phyloP scores from a whole-genome alignment of 2,113 vertebrate species.

The Tupaia chinensis region DNA sequence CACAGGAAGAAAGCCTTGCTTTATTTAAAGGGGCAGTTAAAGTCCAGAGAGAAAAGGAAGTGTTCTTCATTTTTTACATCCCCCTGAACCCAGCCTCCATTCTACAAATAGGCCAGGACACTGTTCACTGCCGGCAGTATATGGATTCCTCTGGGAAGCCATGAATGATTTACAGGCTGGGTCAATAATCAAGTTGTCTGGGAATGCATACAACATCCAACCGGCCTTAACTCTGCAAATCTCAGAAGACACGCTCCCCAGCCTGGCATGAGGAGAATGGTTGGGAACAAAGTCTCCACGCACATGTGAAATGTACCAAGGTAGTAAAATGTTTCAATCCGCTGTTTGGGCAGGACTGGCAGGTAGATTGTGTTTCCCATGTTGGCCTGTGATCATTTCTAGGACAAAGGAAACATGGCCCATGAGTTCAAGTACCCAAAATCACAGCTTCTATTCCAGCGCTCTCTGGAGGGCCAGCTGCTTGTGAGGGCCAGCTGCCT shows the following conservation, averaged over 20 bases:
- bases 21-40: conserved; percentile 69
- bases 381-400: not conserved
- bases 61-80: conserved; percentile 71
- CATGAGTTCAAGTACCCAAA: not conserved
- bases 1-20: conserved; percentile 54
- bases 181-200: conserved; percentile 89
- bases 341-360: not conserved
- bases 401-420: not conserved
- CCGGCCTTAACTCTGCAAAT: conserved; percentile 82
- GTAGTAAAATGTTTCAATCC: not conserved
- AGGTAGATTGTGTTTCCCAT: not conserved
- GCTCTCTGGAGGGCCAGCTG: not conserved
- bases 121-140: conserved; percentile 75
- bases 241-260: conserved; percentile 64
- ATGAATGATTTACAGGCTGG: conserved; percentile 87
- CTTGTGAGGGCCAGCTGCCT: too few relatives aligned
- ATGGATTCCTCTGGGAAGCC: conserved; percentile 80
- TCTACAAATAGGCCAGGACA: conserved; percentile 72
- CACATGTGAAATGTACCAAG: conserved; percentile 52
- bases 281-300: conserved; percentile 48
- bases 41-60: conserved; percentile 79
- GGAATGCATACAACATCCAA: conserved; percentile 79
- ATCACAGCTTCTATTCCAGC: not conserved
- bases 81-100: conserved; percentile 77
- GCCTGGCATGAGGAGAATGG: conserved; percentile 36